Evolutionary conservation across 2,113 vertebrate genomes (phyloP).

Genomic region (Oncorhynchus masou): DNA sequence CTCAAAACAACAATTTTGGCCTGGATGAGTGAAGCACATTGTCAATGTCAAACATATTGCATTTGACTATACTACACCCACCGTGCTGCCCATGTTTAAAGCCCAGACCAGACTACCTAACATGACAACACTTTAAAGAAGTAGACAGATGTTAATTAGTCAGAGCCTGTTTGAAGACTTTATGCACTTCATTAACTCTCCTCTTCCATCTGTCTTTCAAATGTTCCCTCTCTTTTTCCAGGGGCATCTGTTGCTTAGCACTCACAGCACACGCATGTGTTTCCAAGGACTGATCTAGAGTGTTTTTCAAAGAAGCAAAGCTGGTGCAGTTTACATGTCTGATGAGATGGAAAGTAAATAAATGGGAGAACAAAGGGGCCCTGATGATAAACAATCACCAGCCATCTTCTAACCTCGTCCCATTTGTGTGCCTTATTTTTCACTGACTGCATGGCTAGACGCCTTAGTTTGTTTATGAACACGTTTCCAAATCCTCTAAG

Average conservation of each 20-base stretch:
- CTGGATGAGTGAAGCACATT: neutral
- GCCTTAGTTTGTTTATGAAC: slow-evolving; percentile 39
- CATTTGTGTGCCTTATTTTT: slow-evolving; percentile 8
- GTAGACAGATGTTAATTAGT: slow-evolving; percentile 45
- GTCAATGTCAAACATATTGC: neutral
- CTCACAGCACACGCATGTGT: slow-evolving; percentile 20
- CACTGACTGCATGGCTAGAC: slow-evolving; percentile 6
- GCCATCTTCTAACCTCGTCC: neutral
- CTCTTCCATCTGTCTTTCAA: slow-evolving; percentile 36
- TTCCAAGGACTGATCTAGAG: slow-evolving; percentile 31
- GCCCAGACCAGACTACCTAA: neutral
- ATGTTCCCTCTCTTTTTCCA: slow-evolving; percentile 12
- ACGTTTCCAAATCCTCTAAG: slow-evolving; percentile 9
- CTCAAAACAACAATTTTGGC: neutral
- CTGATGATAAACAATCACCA: slow-evolving; percentile 6
- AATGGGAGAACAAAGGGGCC: neutral
- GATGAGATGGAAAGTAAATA: slow-evolving; percentile 18
- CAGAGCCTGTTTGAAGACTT: slow-evolving; percentile 27
- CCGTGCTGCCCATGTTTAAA: neutral
- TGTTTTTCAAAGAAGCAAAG: slow-evolving; percentile 11
- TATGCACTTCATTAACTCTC: slow-evolving; percentile 41
- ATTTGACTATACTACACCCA: neutral
- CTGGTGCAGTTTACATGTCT: slow-evolving; percentile 14
- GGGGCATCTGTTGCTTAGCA: slow-evolving; percentile 27
- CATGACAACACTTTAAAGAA: slow-evolving; percentile 8